A percentile compares a stretch with the other conserved stretches of the same genome.
phyloP scores from a whole-genome alignment of 1,140 invertebrate species.

The Cydia strobilella region DNA sequence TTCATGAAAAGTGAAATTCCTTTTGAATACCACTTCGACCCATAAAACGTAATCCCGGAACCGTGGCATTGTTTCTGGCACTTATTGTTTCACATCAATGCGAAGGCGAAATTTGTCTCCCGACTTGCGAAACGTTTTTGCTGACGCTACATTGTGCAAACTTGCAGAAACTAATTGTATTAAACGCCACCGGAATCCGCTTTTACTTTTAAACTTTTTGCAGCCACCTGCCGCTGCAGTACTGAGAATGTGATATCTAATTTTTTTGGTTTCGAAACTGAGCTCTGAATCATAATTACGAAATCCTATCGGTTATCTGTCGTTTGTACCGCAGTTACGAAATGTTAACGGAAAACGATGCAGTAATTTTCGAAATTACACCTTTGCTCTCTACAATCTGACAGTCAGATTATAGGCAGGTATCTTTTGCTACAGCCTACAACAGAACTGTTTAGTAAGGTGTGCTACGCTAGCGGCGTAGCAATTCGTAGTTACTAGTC shows the following conservation, averaged over 20 bases:
- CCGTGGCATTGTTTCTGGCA: slow-evolving; percentile 74
- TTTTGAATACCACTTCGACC: slow-evolving; percentile 71
- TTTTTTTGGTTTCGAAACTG: background rate
- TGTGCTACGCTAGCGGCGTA: slow-evolving; percentile 6
- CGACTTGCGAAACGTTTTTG: slow-evolving; percentile 53
- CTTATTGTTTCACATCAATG: slow-evolving; percentile 76
- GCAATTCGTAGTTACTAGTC: slow-evolving; percentile 1
- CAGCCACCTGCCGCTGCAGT: slow-evolving; percentile 16
- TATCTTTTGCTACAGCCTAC: slow-evolving; percentile 14
- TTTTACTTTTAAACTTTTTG: slow-evolving; percentile 42
- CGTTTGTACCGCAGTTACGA: background rate
- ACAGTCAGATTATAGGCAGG: slow-evolving; percentile 20
- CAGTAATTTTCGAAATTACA: slow-evolving; percentile 27
- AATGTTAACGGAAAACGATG: slow-evolving; percentile 13
- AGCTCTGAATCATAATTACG: background rate
- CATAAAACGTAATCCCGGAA: slow-evolving; percentile 74
- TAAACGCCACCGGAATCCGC: slow-evolving; percentile 41
- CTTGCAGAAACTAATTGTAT: slow-evolving; percentile 35
- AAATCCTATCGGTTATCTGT: slow-evolving; percentile 12
- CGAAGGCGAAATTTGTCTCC: slow-evolving; percentile 62
- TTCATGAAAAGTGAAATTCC: slow-evolving; percentile 80
- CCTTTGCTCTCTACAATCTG: slow-evolving; percentile 10
- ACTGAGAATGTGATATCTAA: slow-evolving; percentile 1
- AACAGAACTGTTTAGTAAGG: slow-evolving; percentile 15
- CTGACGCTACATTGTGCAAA: slow-evolving; percentile 56